Conservation (phyloP, 2,113 vertebrate species). For the Campylomormyrus numenius region DNA sequence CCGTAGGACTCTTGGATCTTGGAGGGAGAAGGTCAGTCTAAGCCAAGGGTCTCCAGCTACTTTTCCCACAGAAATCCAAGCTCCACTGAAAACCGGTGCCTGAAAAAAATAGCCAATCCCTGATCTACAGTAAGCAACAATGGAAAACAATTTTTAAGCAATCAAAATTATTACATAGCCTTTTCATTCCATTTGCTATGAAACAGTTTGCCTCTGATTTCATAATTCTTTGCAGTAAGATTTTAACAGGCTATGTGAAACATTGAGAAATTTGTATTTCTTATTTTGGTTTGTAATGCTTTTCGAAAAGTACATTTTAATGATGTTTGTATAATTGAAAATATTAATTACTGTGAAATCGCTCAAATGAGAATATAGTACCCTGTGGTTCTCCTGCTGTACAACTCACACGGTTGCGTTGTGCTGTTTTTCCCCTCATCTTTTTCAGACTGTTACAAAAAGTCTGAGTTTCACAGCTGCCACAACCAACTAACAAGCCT, state of each 20-base stretch:
- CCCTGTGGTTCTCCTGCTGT: neutral
- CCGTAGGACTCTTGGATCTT: slow-evolving; percentile 17
- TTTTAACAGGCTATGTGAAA: neutral
- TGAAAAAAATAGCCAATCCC: neutral
- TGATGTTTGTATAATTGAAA: neutral
- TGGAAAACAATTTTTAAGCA: neutral
- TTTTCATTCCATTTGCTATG: neutral
- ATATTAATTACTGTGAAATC: neutral
- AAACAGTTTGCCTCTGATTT: neutral
- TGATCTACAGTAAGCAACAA: neutral
- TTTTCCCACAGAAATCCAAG: neutral
- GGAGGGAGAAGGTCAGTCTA: neutral
- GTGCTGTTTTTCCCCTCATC: neutral
- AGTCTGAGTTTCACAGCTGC: neutral
- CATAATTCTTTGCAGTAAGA: neutral
- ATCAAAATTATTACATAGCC: neutral
- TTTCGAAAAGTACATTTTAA: neutral
- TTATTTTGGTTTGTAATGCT: neutral
- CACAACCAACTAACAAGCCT: neutral
- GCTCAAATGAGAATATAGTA: neutral
- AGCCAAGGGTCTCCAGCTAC: neutral
- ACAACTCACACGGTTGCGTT: neutral
- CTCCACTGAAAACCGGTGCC: neutral
- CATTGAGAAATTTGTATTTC: neutral
- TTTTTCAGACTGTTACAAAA: slow-evolving; percentile 10